Percentiles rank a stretch among this genome's conserved stretches.
Evolutionary conservation across 2,113 vertebrate species (phyloP).

Genomic region (Dicentrarchus labrax): DNA sequence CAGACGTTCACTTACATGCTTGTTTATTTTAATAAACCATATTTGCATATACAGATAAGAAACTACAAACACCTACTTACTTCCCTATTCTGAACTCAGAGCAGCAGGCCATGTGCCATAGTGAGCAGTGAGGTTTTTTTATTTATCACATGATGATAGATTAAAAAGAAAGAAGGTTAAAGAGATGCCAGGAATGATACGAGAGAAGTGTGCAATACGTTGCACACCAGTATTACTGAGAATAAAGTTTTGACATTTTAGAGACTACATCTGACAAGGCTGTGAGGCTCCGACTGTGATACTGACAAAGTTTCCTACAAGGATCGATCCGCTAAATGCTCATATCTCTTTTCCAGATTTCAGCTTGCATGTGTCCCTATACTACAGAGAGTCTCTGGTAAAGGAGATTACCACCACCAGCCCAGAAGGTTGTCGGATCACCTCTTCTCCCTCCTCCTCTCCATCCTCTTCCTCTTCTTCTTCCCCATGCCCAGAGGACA

Average conservation of each 20-base stretch:
- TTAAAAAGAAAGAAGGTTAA: not conserved
- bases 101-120: not conserved
- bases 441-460: constrained; percentile 82
- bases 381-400: constrained; percentile 94
- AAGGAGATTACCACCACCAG: constrained; percentile 93
- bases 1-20: not conserved
- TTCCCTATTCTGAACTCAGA: constrained; percentile 55
- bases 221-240: not conserved
- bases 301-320: not conserved
- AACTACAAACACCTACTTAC: constrained; percentile 32
- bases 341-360: constrained; percentile 84
- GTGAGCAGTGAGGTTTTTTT: not conserved
- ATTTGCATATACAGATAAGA: constrained; percentile 41
- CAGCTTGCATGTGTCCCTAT: constrained; percentile 93
- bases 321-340: not conserved
- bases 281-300: not conserved
- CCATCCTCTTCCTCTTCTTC: constrained; percentile 83
- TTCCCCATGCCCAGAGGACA: constrained; percentile 83
- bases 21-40: not conserved
- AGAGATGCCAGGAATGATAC: not conserved
- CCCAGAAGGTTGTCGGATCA: constrained; percentile 94
- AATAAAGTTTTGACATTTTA: not conserved
- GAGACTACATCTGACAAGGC: not conserved
- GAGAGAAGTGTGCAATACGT: not conserved
- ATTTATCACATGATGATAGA: not conserved